These are phyloP conservation scores for Lampropteryx suffumata DNA, from an alignment of 2,888 invertebrate genomes.

Conservation along the genomic window DNA sequence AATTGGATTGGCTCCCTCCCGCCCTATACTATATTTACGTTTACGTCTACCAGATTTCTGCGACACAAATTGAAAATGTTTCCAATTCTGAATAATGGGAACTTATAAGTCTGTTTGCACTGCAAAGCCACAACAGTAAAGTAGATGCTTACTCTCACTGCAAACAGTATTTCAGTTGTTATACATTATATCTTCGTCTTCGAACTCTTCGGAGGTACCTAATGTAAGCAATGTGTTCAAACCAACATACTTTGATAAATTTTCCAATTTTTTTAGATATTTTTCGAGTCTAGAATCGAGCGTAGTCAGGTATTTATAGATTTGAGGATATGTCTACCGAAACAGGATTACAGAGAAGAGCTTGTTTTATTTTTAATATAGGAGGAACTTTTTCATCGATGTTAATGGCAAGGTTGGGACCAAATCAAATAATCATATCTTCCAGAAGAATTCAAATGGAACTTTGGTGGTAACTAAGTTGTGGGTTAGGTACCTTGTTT, in stretches of 20 bases:
- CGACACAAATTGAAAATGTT: slow-evolving; percentile 37
- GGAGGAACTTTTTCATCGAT: no score
- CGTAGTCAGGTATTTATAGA: no score
- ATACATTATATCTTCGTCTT: slow-evolving; percentile 16
- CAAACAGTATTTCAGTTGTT: slow-evolving; percentile 14
- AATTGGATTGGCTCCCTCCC: slow-evolving; percentile 46
- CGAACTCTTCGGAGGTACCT: background rate
- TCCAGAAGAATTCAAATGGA: no score
- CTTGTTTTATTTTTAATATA: no score
- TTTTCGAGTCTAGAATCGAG: no score
- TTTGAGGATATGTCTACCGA: no score
- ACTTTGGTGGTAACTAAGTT: no score
- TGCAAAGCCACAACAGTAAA: slow-evolving; percentile 7
- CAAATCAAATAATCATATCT: no score
- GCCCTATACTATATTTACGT: slow-evolving; percentile 24
- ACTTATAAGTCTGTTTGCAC: slow-evolving; percentile 29
- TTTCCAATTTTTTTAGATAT: background rate
- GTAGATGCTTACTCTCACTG: slow-evolving; percentile 11
- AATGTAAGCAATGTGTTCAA: no score
- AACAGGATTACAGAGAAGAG: no score
- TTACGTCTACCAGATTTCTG: slow-evolving; percentile 29
- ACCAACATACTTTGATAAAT: background rate
- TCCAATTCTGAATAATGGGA: slow-evolving; percentile 35
- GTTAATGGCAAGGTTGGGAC: no score
- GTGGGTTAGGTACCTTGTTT: no score